phyloP scores from a whole-genome alignment of 2,888 invertebrate species.

The Drosophila barbarae region DNA sequence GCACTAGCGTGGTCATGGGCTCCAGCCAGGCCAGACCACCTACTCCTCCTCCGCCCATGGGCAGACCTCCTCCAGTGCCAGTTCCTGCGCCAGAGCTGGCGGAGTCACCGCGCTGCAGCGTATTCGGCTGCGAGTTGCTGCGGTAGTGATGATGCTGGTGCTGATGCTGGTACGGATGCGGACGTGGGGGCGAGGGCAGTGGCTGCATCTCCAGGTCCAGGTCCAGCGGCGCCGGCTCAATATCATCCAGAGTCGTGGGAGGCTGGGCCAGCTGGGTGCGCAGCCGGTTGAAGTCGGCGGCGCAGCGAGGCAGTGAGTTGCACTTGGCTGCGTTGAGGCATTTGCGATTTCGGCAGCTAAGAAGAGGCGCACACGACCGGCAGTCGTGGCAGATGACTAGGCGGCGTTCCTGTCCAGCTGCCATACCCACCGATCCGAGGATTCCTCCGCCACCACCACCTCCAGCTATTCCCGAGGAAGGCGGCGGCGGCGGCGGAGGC shows the following conservation, averaged over 20 bases:
- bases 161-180: constrained; percentile 50
- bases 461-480: constrained; percentile 5
- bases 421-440: background rate
- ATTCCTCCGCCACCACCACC: background rate
- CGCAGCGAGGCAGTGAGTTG: constrained; percentile 80
- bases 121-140: constrained; percentile 79
- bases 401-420: constrained; percentile 47
- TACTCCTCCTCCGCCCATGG: constrained; percentile 13
- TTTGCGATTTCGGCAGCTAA: constrained; percentile 79
- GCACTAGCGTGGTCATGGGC: constrained; percentile 42
- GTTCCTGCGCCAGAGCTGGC: constrained; percentile 63
- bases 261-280: constrained; percentile 76
- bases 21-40: constrained; percentile 53
- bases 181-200: constrained; percentile 49
- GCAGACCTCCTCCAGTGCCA: constrained; percentile 2
- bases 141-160: constrained; percentile 72
- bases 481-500: constrained; percentile 48
- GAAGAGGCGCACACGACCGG: constrained; percentile 77
- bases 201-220: constrained; percentile 35
- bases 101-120: constrained; percentile 78
- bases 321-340: constrained; percentile 80
- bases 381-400: constrained; percentile 78
- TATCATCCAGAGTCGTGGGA: constrained; percentile 74
- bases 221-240: constrained; percentile 71
- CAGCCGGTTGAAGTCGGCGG: constrained; percentile 79